A percentile compares a stretch with the other conserved stretches of the same genome.
These are phyloP conservation scores for Cheirogaleus major DNA, from an alignment of 2,797 vertebrate genomes.

Conservation along the genomic window DNA sequence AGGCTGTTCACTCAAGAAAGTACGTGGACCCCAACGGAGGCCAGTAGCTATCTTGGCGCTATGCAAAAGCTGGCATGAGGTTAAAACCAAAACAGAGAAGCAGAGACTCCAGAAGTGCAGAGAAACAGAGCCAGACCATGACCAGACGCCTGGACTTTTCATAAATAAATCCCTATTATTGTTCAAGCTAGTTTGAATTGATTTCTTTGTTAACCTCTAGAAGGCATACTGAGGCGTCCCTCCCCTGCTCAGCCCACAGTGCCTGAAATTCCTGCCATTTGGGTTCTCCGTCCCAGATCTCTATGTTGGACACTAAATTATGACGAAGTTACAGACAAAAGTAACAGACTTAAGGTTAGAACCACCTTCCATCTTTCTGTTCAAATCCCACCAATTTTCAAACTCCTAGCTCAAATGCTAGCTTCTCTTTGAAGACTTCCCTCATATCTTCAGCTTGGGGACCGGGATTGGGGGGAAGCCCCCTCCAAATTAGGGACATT, in stretches of 20 bases:
- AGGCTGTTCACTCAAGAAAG: background rate
- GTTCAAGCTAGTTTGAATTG: background rate
- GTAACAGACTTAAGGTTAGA: background rate
- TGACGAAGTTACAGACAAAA: background rate
- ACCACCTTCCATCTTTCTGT: background rate
- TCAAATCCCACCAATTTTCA: background rate
- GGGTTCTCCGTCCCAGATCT: background rate
- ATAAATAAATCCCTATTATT: background rate
- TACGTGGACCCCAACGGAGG: accelerated
- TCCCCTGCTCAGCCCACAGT: background rate
- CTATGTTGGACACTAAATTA: background rate
- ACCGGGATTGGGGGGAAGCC: accelerated
- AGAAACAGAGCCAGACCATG: background rate
- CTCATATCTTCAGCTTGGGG: background rate
- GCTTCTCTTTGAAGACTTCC: background rate
- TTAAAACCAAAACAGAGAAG: conserved; percentile 20
- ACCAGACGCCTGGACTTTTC: background rate
- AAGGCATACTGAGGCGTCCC: background rate
- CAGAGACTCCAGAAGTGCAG: background rate
- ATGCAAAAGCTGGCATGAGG: background rate
- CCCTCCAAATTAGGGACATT: background rate
- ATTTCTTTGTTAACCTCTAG: background rate
- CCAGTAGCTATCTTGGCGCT: background rate
- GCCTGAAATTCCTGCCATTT: background rate
- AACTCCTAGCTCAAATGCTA: background rate